Evolutionary conservation across 2,888 invertebrate genomes (phyloP), one percentile per base, ranked within the genome.

Genomic region (Pterostichus madidus): DNA sequence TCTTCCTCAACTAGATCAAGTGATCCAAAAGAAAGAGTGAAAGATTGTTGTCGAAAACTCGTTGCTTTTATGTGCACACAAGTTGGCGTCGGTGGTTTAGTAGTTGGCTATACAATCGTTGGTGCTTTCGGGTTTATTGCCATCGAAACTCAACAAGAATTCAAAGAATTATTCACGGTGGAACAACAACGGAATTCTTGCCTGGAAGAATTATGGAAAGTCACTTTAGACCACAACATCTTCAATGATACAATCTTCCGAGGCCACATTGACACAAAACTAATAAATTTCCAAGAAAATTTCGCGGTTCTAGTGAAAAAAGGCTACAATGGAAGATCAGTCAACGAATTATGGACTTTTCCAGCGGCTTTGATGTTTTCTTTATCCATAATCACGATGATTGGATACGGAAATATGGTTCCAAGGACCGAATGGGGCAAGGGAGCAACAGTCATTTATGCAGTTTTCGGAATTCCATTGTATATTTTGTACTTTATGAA

Each of bases 31-130:
- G 95, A 95, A 87, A 95, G 94, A 87, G 93, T 97, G 82, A 96
- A 96, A 89, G 95, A 96, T 87, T 97, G 96, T 88, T 95, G 95
- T 87, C 92, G 97, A 59, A 96, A 96, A 89, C 92, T 96, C 86
- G 94, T 96, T 82, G 96, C 96, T 6, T 97, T 97, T 88, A 97
- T 97, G 97, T 97, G 96, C 91, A 97, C 97, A 6, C 97, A 97
- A 92, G 95, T 96, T 87, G 97, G 97, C 85, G 97, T 97, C 46
- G 97, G 97, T 81, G 97, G 96, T 7, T 91, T 97, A 15, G 95
- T 97, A 64, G 96, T 97, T 2, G 94, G 96, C 85, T 97, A 97
- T 88, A 96, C 97, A 35, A 94, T 97, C 80, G 93, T 96, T 39
- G 97, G 97, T 0, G 97, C 97, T 0, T 93, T 95, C 15, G 93